phyloP scores from a whole-genome alignment of 2,888 invertebrate genomes.

The Anthophora plumipes region DNA sequence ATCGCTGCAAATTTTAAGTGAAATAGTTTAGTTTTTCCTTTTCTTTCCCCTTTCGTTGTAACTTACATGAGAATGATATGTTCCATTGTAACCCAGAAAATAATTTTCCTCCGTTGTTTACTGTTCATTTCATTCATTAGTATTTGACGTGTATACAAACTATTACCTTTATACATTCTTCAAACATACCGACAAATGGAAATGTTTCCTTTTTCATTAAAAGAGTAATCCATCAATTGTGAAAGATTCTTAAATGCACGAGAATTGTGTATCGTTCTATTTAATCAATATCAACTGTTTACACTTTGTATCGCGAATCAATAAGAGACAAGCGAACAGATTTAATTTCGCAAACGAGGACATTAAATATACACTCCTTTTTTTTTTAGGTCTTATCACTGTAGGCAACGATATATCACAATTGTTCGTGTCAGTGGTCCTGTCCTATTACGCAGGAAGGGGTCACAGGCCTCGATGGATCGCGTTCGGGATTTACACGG shows the following conservation, averaged over 20 bases:
- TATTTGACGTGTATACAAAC: no score
- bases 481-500: conserved; percentile 86
- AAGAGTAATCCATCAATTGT: not conserved
- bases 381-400: conserved; percentile 87
- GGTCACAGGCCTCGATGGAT: conserved; percentile 91
- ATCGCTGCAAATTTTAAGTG: no score
- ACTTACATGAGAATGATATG: no score
- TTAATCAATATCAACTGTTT: not conserved
- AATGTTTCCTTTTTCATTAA: no score
- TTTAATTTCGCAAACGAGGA: conserved; percentile 8
- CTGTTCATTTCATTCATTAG: no score
- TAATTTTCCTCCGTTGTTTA: no score
- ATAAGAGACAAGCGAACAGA: conserved; percentile 1
- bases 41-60: no score
- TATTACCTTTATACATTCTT: no score
- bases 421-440: conserved; percentile 88
- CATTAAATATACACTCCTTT: conserved; percentile 9
- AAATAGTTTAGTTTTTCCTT: no score
- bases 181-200: no score
- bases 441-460: conserved; percentile 90
- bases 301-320: conserved; percentile 25
- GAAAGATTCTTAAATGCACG: not conserved
- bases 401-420: conserved; percentile 91
- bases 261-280: not conserved
- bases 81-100: no score